Evolutionary conservation across 2,888 invertebrate genomes (phyloP), one percentile per base, ranked within the genome.

Genomic region (Drosophila cyrtoloma): DNA sequence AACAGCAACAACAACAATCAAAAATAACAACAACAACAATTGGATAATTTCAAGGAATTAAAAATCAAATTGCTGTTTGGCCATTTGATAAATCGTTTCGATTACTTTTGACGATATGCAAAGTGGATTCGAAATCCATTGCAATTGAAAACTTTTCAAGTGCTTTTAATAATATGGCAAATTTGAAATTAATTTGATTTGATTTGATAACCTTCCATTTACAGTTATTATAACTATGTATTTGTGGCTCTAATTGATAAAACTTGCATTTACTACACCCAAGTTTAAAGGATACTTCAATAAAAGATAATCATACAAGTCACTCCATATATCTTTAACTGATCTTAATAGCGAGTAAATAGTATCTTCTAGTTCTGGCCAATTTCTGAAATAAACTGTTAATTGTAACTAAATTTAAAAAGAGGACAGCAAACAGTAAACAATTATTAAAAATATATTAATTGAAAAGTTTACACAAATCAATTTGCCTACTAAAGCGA

Each of bases 31-130:
- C n/a, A 58, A 55, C 28, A 59, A 50, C 1, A 50, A 57, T 22
- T 12, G 44, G 55, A 64, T 42, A 64, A 66, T 32, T 33, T 30
- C 56, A 59, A 64, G 56, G 71, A 60, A 72, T 79, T 35, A 58
- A 75, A 80, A 67, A 82, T 77, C 72, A 79, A 88, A 80, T 83
- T 75, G 75, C 70, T 55, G 58, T 53, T 68, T 28, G 60, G 71
- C 79, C 77, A 72, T 82, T 77, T 88, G 81, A 89, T 75, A 83
- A 86, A 86, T 84, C 37, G 83, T 57, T 70, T 77, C 68, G 67
- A 80, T 77, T 80, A 66, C 52, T 51, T 51, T 35, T 44, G 26
- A 56, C 58, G 26, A 30, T 63, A 78, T 75, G 78, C 79, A 75
- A 81, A 73, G 53, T 67, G 61, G 3, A 5, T 63, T 28, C 6